A percentile compares a stretch with the other conserved stretches of the same genome.
Evolutionary conservation across 2,888 invertebrate genomes (phyloP).

Genomic region (Tipula helvola): DNA sequence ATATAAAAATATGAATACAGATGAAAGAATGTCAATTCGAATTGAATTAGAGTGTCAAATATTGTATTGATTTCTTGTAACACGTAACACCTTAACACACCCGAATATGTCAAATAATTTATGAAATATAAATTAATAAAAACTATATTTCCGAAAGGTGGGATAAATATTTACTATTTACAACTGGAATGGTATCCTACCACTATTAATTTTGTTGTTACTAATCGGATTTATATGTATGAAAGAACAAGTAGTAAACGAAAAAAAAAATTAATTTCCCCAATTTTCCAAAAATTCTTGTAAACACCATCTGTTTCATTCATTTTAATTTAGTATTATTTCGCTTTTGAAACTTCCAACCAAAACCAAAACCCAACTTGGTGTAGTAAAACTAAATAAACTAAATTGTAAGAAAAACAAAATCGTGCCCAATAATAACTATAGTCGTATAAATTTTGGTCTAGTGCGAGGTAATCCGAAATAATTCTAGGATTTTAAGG

Average conservation of each 20-base stretch:
- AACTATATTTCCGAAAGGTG: no score
- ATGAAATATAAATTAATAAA: not conserved
- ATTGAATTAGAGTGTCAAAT: not conserved
- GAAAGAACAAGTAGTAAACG: not conserved
- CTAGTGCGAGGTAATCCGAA: not conserved
- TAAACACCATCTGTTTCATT: not conserved
- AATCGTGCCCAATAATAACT: not conserved
- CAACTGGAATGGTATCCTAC: not conserved
- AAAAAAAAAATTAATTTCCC: not conserved
- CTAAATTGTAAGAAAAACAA: not conserved
- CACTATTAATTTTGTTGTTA: not conserved
- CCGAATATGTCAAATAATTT: not conserved
- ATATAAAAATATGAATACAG: not conserved
- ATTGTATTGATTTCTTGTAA: not conserved
- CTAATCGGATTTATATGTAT: not conserved
- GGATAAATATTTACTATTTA: not conserved
- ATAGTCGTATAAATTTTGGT: not conserved
- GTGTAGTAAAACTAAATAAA: not conserved
- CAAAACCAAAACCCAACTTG: not conserved
- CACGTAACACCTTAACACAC: not conserved
- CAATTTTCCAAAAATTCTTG: not conserved
- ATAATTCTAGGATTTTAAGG: not conserved
- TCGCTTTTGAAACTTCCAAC: not conserved
- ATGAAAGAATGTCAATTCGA: not conserved
- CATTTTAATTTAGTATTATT: not conserved